phyloP scores from a whole-genome alignment of 2,797 vertebrate genomes.

The Spinus pinus region DNA sequence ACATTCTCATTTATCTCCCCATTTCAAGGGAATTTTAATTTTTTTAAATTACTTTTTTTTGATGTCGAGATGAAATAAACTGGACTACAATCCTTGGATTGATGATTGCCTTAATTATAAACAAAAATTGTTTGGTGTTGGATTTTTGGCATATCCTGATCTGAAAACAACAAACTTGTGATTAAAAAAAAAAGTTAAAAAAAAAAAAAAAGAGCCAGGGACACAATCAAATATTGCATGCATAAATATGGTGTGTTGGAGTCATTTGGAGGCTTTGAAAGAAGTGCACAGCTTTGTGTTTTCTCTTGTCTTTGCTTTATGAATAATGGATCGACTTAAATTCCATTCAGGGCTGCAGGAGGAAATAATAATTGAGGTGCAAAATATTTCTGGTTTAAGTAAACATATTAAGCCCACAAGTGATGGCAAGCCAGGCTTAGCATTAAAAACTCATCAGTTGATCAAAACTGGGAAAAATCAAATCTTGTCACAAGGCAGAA shows the following conservation, averaged over 20 bases:
- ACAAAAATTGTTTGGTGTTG: conserved; percentile 78
- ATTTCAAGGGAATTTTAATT: conserved; percentile 82
- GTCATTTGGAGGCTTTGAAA: conserved; percentile 73
- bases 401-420: conserved; percentile 60
- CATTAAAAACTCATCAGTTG: conserved; percentile 50
- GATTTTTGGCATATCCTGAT: conserved; percentile 78
- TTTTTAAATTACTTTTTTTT: conserved; percentile 82
- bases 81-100: conserved; percentile 75
- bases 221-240: conserved; percentile 72
- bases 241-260: conserved; percentile 74
- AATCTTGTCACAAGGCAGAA: conserved; percentile 37
- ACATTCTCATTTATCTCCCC: conserved; percentile 82
- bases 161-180: conserved; percentile 75
- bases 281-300: conserved; percentile 72
- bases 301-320: conserved; percentile 70
- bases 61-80: conserved; percentile 84
- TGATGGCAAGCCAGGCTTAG: conserved; percentile 40
- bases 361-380: conserved; percentile 70
- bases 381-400: conserved; percentile 69
- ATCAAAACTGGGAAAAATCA: conserved; percentile 49
- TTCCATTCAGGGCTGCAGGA: conserved; percentile 59
- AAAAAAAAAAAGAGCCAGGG: neutral
- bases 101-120: conserved; percentile 83
- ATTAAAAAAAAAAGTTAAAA: conserved; percentile 39
- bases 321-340: conserved; percentile 75